Evolutionary conservation across 2,797 vertebrate species (phyloP), one percentile per base, ranked within the genome.

Genomic region (Lepus townsendii): DNA sequence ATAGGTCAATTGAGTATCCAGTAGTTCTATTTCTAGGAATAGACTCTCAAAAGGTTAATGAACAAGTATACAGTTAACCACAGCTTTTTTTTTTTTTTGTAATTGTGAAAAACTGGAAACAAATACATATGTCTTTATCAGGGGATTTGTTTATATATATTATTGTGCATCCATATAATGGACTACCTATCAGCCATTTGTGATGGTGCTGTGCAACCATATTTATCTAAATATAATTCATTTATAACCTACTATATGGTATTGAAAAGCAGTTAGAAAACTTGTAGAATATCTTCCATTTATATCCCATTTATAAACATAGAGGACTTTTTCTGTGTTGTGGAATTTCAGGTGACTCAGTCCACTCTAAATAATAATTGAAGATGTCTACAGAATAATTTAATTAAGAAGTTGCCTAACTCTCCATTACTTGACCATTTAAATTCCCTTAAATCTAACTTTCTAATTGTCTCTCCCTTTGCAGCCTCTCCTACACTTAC

Each of bases 401-500:
- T 84, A 11, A 78, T 78, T 65, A 42, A 63, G 42, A 89, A 83
- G 54, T 78, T 71, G 38, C 54, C 22, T 69, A 71, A 84, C 24
- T 42, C 42, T 72, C 42, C n/a, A 9, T 63, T 65, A 90, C 71
- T 27, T 78, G 65, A n/a, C 7, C 27, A 84, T 47, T 42, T 90
- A 84, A 54, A 84, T 84, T 65, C 68, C 17, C 76, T 79, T 90
- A 94, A 84, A 84, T 65, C 54, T 19, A 65, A 42, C 57, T 72
- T 35, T 77, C 24, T 69, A 42, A n/a, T 69, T 77, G 77, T 63
- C 72, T 65, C 90, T 84, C 42, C 72, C 65, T 65, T 35, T 22
- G 13, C 14, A 72, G 42, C 57, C n/a, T 90, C 65, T 63, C 65
- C 65, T 65, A 20, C 42, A 65, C 19, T 72, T 78, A 42, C 14